These are phyloP conservation scores for Nymphalis c-album DNA, from an alignment of 2,888 invertebrate species.

Conservation along the genomic window DNA sequence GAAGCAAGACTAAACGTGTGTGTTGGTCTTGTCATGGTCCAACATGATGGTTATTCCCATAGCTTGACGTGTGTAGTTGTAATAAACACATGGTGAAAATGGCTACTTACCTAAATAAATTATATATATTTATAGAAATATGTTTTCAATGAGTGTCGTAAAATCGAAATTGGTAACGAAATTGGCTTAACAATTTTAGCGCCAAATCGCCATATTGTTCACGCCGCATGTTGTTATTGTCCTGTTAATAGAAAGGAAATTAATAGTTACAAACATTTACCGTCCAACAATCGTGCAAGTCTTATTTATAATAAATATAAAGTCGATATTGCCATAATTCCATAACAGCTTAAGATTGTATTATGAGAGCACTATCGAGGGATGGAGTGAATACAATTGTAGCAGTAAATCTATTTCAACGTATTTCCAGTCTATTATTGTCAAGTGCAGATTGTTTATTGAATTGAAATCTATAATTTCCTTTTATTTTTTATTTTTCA, in stretches of 20 bases:
- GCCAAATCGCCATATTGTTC: slow-evolving; percentile 68
- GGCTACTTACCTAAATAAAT: too few species aligned
- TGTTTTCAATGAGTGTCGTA: neutral
- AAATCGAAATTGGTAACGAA: slow-evolving; percentile 39
- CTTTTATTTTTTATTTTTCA: slow-evolving; percentile 15
- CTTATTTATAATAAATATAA: slow-evolving; percentile 39
- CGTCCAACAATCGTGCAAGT: slow-evolving; percentile 28
- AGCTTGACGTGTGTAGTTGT: too few species aligned
- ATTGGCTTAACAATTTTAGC: slow-evolving; percentile 69
- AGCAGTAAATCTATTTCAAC: slow-evolving; percentile 52
- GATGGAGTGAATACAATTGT: slow-evolving; percentile 50
- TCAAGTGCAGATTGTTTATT: slow-evolving; percentile 49
- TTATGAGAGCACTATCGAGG: slow-evolving; percentile 52
- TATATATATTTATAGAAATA: too few species aligned
- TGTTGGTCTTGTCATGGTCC: too few species aligned
- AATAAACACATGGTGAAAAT: too few species aligned
- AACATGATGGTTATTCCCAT: too few species aligned
- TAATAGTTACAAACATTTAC: slow-evolving; percentile 63
- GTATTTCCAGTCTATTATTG: slow-evolving; percentile 51
- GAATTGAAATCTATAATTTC: slow-evolving; percentile 36
- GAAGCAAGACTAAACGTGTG: too few species aligned
- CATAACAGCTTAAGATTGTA: slow-evolving; percentile 33
- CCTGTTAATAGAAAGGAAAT: slow-evolving; percentile 72
- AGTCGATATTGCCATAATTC: slow-evolving; percentile 40
- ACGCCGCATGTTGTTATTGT: slow-evolving; percentile 70